A percentile compares a stretch with the other conserved stretches of the same genome.
phyloP scores from a whole-genome alignment of 2,113 vertebrate species.

The Pachycephala philippinensis region DNA sequence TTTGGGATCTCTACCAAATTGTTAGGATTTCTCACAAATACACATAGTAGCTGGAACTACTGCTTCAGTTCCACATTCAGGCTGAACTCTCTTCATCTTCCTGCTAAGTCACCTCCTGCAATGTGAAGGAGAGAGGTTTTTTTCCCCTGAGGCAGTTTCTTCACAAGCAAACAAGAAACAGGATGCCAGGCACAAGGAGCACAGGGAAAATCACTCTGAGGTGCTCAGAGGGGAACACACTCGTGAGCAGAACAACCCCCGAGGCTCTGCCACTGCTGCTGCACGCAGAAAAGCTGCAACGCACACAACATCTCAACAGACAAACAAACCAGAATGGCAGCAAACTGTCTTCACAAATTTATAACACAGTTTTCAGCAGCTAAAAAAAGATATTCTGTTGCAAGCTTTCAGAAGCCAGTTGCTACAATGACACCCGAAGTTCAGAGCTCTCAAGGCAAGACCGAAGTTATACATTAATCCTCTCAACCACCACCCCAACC shows the following conservation, averaged over 20 bases:
- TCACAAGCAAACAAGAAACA: not conserved
- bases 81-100: not conserved
- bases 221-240: not conserved
- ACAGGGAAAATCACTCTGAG: not conserved
- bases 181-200: not conserved
- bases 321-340: not conserved
- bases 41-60: not conserved
- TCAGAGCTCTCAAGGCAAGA: not conserved
- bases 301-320: not conserved
- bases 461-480: not conserved
- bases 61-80: not conserved
- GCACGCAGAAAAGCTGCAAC: not conserved
- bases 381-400: not conserved
- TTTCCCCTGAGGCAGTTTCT: not conserved
- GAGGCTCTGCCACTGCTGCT: not conserved
- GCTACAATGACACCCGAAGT: not conserved
- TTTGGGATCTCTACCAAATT: not conserved
- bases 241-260: not conserved
- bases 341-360: not conserved
- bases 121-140: accelerated
- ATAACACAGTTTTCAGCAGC: not conserved
- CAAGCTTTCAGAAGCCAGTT: not conserved
- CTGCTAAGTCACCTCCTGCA: not conserved
- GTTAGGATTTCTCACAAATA: not conserved
- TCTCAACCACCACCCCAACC: not conserved